Percentiles rank a stretch among this genome's conserved stretches.
phyloP scores from a whole-genome alignment of 2,888 invertebrate genomes.

The Unio pictorum region DNA sequence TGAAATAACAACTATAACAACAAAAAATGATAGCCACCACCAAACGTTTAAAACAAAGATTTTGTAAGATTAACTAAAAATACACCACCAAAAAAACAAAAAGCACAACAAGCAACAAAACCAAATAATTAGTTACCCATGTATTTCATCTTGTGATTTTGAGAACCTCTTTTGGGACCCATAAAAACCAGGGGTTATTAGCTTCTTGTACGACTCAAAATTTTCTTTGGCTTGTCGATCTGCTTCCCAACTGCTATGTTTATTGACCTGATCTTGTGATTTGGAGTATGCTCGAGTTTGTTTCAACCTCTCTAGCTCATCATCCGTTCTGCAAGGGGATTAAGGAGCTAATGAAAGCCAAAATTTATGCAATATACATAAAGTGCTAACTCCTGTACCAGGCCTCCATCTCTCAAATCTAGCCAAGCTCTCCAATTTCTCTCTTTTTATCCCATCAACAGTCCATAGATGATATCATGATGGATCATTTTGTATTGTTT shows the following conservation, averaged over 20 bases:
- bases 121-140: constrained; percentile 27
- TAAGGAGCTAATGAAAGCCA: no score
- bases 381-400: no score
- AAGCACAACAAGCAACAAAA: neutral
- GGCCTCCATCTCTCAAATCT: no score
- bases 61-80: neutral
- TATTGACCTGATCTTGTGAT: constrained; percentile 35
- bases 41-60: no score
- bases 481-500: no score
- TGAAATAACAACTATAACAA: no score
- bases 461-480: no score
- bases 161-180: constrained; percentile 36
- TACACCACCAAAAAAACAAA: neutral
- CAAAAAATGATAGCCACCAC: no score
- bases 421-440: no score
- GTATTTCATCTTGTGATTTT: constrained; percentile 45
- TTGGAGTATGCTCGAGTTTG: constrained; percentile 27
- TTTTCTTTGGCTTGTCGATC: constrained; percentile 33
- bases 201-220: constrained; percentile 59
- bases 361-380: no score
- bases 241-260: constrained; percentile 27
- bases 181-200: constrained; percentile 63
- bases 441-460: no score
- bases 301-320: constrained; percentile 41
- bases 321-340: constrained; percentile 48